Conservation (phyloP, 2,888 invertebrate species). For the Steromphala cineraria region DNA sequence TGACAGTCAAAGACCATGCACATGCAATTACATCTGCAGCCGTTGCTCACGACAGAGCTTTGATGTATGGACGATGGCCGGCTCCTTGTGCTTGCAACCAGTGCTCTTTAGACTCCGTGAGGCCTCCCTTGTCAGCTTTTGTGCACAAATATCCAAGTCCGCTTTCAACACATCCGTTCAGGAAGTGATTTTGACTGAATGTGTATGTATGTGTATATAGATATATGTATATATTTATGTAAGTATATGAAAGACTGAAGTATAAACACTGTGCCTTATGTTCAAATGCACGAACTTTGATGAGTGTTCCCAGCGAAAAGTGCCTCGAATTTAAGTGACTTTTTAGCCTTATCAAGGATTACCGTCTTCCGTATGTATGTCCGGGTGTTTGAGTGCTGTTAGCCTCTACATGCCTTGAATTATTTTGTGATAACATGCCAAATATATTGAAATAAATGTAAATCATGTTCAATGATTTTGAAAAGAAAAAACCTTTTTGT, state of each 20-base stretch:
- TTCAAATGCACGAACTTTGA: no score
- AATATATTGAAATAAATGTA: constrained; percentile 9
- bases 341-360: no score
- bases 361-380: no score
- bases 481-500: background rate
- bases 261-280: no score
- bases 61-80: constrained; percentile 54
- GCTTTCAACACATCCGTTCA: background rate
- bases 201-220: constrained; percentile 18
- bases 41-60: constrained; percentile 47
- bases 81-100: constrained; percentile 60
- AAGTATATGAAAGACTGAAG: background rate
- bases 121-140: constrained; percentile 27
- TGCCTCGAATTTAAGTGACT: no score
- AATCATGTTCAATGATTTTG: constrained; percentile 14
- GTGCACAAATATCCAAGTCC: constrained; percentile 15
- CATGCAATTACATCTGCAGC: constrained; percentile 21
- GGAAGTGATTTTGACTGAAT: background rate
- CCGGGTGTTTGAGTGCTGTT: no score
- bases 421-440: background rate
- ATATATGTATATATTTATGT: constrained; percentile 21
- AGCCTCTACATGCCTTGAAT: background rate
- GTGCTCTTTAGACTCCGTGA: constrained; percentile 46
- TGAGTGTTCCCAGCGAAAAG: no score
- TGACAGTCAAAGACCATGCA: constrained; percentile 6